Evolutionary conservation across 2,888 invertebrate species (phyloP), one percentile per base, ranked within the genome.

Genomic region (Oscheius sp.): DNA sequence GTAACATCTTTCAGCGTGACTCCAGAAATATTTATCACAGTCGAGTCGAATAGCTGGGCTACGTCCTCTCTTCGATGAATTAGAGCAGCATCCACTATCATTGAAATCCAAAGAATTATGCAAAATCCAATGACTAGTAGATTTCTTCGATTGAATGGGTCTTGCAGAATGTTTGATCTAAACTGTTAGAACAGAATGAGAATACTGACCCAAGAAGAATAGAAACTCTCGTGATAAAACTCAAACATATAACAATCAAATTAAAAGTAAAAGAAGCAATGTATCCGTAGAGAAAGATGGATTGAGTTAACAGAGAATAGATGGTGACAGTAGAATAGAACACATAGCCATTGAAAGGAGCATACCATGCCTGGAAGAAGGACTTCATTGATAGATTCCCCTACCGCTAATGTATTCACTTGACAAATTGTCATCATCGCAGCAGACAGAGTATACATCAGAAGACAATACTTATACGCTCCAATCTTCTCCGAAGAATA

Each of bases 351-450:
- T 33, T 33, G n/a, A 9, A 17, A 14, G 54, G 54, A 1, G 54
- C 54, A 9, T 33, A 54, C 54, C 54, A 54, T 6, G 54, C 33
- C 54, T 54, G 12, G 14, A 36, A 14, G 14, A 9, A 36, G 36
- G 14, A 50, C 28, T 41, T 12, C 12, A 17, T 41, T 3, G 4
- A 4, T 41, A 14, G n/a, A n/a, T n/a, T n/a, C n/a, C n/a, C n/a
- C 32, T 28, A 51, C 51, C 12, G 51, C 51, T 9, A 51, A 32
- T 8, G 51, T 30, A 30, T 51, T 51, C 8, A 51, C 28, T 20
- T 51, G 51, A 26, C 51, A 51, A 32, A 51, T 51, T 12, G 51
- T 51, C 51, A 51, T 51, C n/a, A 51, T 4, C 12, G 32, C 28
- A 14, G 30, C 51, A 5, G 51, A 17, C 30, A 51, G 24, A 12